Evolutionary conservation across 2,888 invertebrate species (phyloP).

Genomic region (Agonopterix alstromeriana): DNA sequence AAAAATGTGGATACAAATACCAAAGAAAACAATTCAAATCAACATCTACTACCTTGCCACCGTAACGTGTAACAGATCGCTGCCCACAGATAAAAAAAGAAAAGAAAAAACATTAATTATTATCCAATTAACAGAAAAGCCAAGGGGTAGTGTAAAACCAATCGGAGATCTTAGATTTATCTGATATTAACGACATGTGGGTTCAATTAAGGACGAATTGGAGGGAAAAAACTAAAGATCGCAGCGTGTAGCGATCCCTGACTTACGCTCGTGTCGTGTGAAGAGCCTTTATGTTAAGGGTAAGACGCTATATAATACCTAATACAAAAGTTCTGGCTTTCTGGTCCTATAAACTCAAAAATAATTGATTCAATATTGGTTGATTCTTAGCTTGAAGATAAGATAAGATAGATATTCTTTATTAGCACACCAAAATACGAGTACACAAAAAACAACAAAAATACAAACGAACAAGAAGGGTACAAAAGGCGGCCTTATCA

Average conservation of each 20-base stretch:
- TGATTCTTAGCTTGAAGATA: no score
- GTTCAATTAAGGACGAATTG: conserved; percentile 58
- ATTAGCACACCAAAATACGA: no score
- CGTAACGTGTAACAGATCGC: not conserved
- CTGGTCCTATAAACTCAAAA: no score
- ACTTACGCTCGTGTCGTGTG: conserved; percentile 37
- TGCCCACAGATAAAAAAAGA: conserved; percentile 1
- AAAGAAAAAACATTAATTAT: conserved; percentile 29
- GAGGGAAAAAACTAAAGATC: conserved; percentile 25
- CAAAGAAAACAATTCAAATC: no score
- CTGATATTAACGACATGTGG: conserved; percentile 58
- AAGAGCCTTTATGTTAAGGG: conserved; percentile 45
- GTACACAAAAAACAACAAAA: no score
- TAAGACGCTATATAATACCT: not conserved
- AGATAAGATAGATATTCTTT: no score
- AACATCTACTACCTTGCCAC: not conserved
- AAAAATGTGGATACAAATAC: no score
- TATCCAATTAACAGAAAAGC: conserved; percentile 31
- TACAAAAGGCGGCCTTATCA: no score
- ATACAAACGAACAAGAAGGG: no score
- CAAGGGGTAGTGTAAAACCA: conserved; percentile 26
- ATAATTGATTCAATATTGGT: no score
- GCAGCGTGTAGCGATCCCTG: conserved; percentile 12
- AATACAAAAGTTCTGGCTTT: no score
- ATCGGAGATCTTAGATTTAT: conserved; percentile 51